Evolutionary conservation across 1,140 invertebrate species (phyloP), one percentile per base, ranked within the genome.

Genomic region (Drosophila novamexicana): DNA sequence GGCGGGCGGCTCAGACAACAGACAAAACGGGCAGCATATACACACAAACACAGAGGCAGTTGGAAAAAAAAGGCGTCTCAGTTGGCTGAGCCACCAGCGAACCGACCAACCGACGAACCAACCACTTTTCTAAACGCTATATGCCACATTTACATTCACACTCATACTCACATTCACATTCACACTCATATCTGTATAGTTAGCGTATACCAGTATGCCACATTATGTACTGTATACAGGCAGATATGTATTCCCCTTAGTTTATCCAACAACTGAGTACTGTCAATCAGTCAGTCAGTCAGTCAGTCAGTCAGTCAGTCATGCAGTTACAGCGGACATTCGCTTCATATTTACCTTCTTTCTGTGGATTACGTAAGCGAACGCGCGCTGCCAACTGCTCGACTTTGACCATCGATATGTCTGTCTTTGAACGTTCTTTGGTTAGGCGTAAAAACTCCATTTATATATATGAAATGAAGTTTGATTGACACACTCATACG

Each of bases 21-120:
- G 52, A 74, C 50, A 45, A 40, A 42, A 59, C 42, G 40, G n/a
- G 40, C 40, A 42, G 12, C 7, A 42, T 32, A 42, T n/a, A 45
- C 22, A 39, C 7, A 45, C 49, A 56, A 34, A 12, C n/a, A 16
- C 22, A 53, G 32, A 53, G 45, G 16, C 32, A 59, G 34, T 36
- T 58, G 50, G 52, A 56, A 50, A 82, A 85, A 70, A 79, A 85
- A 86, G 66, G 82, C 82, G 82, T 88, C 83, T 85, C 82, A 85
- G 82, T 77, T 82, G 82, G 82, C 83, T 86, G 83, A 78, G 69
- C 83, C 85, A 82, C 49, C 65, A 58, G 73, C 78, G 42, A 81
- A 75, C 69, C 74, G 72, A 74, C 73, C 70, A 66, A 75, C 61
- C 53, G 53, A 50, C 61, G 36, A 75, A 77, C 68, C 78, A 75